Base-by-base conservation (phyloP, 2,888 invertebrate genomes). In the Amblyjoppa proteus region DNA sequence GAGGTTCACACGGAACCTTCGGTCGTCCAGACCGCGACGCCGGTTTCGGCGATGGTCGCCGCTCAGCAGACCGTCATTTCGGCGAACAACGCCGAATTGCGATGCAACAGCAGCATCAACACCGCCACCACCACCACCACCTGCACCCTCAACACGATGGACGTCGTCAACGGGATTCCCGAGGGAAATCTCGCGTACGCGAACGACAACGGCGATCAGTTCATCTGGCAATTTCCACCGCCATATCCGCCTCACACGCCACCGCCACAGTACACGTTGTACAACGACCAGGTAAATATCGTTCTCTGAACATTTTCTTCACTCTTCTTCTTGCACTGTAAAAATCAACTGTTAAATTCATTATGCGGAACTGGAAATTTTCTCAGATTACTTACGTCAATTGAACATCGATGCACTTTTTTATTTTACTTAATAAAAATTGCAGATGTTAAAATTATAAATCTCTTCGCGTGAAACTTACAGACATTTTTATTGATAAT, bases 211-310 rank as follows among this genome's bases (percentile, higher is more conserved):
- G 89, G 94, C 92, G 93, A 96, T 94, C 96, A 96, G 94, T 96
- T 97, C 91, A 95, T 97, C 94, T 97, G 97, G 97, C 97, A 97
- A 94, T 97, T 97, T 94, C 97, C 97, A 93, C 97, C 97, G 79
- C 93, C 93, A 87, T 94, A 94, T 83, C 93, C 94, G 76, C 92
- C 93, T 76, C 92, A 93, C 86, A 93, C 92, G 94, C 96, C 96
- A 94, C 96, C 96, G 92, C 96, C 96, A 94, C 97, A 97, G 94
- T 97, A 96, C 92, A 92, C 94, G 95, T 95, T 97, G 96, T 97
- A 96, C 95, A 97, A 96, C 94, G 97, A 97, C 95, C 97, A 97
- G 97, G 97, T 97, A 95, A 95, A 96, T 95, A 20, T 20, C 25
- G 45, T 86, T 56, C 71, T 77, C 92, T 31, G 73, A 70, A 45